Base-by-base conservation (phyloP, 2,888 invertebrate species). In the Hyles lineata region DNA sequence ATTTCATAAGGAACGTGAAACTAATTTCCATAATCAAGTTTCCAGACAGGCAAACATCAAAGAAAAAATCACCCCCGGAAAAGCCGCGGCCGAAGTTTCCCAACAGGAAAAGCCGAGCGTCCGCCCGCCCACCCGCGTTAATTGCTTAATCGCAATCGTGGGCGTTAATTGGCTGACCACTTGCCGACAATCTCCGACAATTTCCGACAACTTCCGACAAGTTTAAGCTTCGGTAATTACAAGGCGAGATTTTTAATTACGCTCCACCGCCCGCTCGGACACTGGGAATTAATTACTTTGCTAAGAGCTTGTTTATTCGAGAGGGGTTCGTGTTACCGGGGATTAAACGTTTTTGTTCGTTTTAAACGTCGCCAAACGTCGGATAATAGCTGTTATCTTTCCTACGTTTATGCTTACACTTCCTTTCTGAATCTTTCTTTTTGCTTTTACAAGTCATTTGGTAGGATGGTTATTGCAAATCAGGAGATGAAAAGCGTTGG, bases 171-270 rank as follows among this genome's bases (percentile, higher is more conserved):
- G 92, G 90, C 88, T 90, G 92, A 87, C 91, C 93, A 92, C 93
- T 93, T 92, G 79, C 87, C 87, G 87, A 87, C 86, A 86, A 87
- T 85, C 85, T 83, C 88, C 88, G 86, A 84, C 85, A 87, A 88
- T 80, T 85, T 84, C 85, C 87, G 86, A 86, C 87, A 87, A 88
- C 85, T 89, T 87, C 87, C 89, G 87, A 86, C 90, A 88, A 88
- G 83, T 88, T 90, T 88, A 87, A 90, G 82, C 82, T 83, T 81
- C 84, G 81, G 90, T 94, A 94, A 94, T 94, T 93, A 94, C 92
- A 93, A 90, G 93, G 91, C 91, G 92, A 90, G 90, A 92, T 93
- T 93, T 89, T 93, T 94, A 94, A 94, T 94, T 94, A 93, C 87
- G 90, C 86, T 83, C 85, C 85, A 88, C 83, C 87, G 89, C 83